A percentile compares a stretch with the other conserved stretches of the same genome.
phyloP scores from a whole-genome alignment of 1,140 invertebrate species.

The Odontomachus brunneus region DNA sequence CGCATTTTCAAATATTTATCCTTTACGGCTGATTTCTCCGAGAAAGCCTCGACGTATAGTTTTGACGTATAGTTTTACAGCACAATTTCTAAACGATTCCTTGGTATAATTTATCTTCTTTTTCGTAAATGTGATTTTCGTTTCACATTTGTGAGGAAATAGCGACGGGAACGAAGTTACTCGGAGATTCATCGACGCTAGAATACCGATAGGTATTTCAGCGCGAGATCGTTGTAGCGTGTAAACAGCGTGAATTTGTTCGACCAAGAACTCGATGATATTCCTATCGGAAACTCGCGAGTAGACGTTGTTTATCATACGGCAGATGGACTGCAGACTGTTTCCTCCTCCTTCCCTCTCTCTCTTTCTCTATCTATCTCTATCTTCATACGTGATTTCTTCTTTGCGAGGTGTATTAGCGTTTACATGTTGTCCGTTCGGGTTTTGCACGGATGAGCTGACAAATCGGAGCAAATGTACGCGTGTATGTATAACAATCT shows the following conservation, averaged over 20 bases:
- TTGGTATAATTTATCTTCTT: too few relatives aligned
- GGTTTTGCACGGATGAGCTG: constrained; percentile 44
- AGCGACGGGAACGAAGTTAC: background rate
- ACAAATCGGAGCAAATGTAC: constrained; percentile 21
- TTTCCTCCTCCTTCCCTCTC: background rate
- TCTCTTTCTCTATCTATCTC: background rate
- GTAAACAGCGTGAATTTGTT: constrained; percentile 7
- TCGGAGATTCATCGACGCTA: background rate
- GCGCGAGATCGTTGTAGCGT: background rate
- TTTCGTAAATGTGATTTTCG: background rate
- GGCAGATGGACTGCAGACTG: constrained; percentile 17
- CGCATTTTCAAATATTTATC: background rate
- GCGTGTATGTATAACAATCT: constrained; percentile 31
- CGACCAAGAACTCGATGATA: constrained; percentile 12
- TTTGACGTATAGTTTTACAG: too few relatives aligned
- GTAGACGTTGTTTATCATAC: constrained; percentile 35
- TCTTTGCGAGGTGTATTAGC: constrained; percentile 27
- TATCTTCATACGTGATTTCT: background rate
- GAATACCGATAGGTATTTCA: background rate
- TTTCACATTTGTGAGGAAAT: background rate
- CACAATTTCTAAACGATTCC: too few relatives aligned
- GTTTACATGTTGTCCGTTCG: constrained; percentile 7
- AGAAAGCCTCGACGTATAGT: background rate
- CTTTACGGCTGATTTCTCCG: background rate
- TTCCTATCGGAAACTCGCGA: constrained; percentile 3